These are phyloP conservation scores for Orthonychiurus folsomi DNA, from an alignment of 2,888 invertebrate species.

Conservation along the genomic window DNA sequence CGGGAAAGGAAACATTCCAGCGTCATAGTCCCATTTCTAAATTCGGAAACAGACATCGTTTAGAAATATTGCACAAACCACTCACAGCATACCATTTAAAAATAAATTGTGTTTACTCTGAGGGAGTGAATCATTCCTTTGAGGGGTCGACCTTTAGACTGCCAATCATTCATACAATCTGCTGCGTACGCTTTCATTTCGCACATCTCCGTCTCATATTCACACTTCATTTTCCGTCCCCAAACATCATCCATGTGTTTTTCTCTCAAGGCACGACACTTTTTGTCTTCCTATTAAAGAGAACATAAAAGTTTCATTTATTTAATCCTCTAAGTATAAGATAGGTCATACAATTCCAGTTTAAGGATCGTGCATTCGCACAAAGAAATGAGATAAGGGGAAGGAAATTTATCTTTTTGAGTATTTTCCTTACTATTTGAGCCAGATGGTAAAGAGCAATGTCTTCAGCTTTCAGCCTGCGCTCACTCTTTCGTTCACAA, in stretches of 20 bases:
- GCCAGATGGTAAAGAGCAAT: conserved; percentile 24
- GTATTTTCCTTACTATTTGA: conserved; percentile 24
- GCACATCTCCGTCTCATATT: conserved; percentile 31
- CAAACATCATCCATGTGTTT: conserved; percentile 17
- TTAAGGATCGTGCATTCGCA: background rate
- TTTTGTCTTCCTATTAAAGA: conserved; percentile 22
- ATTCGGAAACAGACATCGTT: background rate
- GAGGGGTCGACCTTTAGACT: conserved; percentile 28
- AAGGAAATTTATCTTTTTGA: background rate
- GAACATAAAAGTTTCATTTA: background rate
- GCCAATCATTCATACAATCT: conserved; percentile 34
- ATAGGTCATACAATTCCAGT: background rate
- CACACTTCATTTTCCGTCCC: conserved; percentile 24
- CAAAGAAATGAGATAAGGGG: background rate
- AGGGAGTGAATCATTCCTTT: conserved; percentile 31
- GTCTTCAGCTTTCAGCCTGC: conserved; percentile 28
- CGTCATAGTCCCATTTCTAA: conserved; percentile 36
- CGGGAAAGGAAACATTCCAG: conserved; percentile 22
- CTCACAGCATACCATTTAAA: conserved; percentile 7
- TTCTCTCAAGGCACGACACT: conserved; percentile 17
- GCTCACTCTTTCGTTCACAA: conserved; percentile 22
- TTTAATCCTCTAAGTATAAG: no score
- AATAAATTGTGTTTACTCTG: conserved; percentile 27
- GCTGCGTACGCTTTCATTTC: conserved; percentile 38
- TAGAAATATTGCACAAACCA: background rate